Percentiles rank a stretch among this genome's conserved stretches.
Conservation (phyloP, 2,797 vertebrate species). For the Mus spretus region DNA sequence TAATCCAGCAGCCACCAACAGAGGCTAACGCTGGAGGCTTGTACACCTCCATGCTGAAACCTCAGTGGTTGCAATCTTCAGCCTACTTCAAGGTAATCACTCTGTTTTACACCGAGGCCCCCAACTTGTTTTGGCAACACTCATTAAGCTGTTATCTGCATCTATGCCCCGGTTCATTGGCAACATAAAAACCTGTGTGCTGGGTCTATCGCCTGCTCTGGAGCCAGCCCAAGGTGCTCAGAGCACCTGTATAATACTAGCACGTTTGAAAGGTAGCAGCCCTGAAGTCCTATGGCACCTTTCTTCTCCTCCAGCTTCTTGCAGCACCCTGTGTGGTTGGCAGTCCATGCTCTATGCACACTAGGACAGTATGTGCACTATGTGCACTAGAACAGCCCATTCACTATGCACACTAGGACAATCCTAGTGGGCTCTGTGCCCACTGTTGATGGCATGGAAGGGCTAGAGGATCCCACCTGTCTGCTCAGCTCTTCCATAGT, state of each 20-base stretch:
- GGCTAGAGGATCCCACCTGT: too few species aligned
- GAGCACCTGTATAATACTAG: neutral
- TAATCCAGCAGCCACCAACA: neutral
- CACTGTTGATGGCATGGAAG: neutral
- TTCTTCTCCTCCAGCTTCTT: too few species aligned
- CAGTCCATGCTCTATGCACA: too few species aligned
- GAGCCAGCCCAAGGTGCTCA: neutral
- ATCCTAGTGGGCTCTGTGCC: too few species aligned
- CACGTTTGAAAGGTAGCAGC: accelerated
- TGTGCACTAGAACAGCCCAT: too few species aligned
- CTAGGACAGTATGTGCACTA: too few species aligned
- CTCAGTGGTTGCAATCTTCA: neutral
- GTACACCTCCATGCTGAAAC: accelerated
- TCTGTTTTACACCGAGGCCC: neutral
- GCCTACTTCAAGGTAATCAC: neutral
- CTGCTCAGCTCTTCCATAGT: accelerated
- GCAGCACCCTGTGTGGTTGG: accelerated
- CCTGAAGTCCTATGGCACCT: neutral
- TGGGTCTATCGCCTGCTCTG: neutral
- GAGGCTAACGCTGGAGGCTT: neutral
- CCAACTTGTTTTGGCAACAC: neutral
- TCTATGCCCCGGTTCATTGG: neutral
- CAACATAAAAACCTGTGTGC: accelerated
- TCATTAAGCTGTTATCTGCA: accelerated
- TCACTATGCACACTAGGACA: neutral